These are phyloP conservation scores for Drosophila sulfurigaster DNA, from an alignment of 1,140 invertebrate genomes.

Conservation along the genomic window DNA sequence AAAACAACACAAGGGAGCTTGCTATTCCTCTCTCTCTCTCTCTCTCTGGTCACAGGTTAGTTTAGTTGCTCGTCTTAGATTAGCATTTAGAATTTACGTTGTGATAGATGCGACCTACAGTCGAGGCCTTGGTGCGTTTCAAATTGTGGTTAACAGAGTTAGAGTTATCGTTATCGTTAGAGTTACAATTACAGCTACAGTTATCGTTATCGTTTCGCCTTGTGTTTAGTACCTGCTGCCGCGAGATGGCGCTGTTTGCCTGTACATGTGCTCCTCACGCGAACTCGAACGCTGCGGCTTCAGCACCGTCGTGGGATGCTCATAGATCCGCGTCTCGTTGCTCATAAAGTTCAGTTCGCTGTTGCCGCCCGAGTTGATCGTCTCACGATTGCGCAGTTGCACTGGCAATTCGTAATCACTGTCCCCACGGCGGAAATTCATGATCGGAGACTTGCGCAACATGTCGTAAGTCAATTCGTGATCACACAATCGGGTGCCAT, in stretches of 20 bases:
- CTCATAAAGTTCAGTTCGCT: constrained; percentile 83
- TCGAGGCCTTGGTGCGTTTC: constrained; percentile 11
- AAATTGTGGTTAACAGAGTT: constrained; percentile 15
- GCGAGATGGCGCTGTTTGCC: constrained; percentile 53
- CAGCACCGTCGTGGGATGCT: constrained; percentile 72
- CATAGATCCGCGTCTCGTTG: constrained; percentile 77
- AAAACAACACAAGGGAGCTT: neutral
- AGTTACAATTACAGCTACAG: neutral
- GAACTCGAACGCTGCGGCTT: constrained; percentile 58
- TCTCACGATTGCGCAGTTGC: constrained; percentile 72
- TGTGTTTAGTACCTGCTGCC: constrained; percentile 75
- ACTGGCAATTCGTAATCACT: constrained; percentile 65
- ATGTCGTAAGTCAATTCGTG: constrained; percentile 84
- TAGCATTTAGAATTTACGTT: constrained; percentile 25
- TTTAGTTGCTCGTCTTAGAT: constrained; percentile 22
- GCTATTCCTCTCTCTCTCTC: neutral
- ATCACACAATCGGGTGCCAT: constrained; percentile 80
- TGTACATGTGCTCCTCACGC: constrained; percentile 65
- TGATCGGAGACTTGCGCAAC: constrained; percentile 73
- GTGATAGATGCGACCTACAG: constrained; percentile 17
- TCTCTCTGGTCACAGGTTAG: constrained; percentile 7
- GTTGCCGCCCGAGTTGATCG: constrained; percentile 80
- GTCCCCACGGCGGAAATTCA: constrained; percentile 75
- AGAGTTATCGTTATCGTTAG: constrained; percentile 6
- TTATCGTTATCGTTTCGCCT: neutral